phyloP scores from a whole-genome alignment of 2,888 invertebrate genomes.

The Phorcus lineatus region DNA sequence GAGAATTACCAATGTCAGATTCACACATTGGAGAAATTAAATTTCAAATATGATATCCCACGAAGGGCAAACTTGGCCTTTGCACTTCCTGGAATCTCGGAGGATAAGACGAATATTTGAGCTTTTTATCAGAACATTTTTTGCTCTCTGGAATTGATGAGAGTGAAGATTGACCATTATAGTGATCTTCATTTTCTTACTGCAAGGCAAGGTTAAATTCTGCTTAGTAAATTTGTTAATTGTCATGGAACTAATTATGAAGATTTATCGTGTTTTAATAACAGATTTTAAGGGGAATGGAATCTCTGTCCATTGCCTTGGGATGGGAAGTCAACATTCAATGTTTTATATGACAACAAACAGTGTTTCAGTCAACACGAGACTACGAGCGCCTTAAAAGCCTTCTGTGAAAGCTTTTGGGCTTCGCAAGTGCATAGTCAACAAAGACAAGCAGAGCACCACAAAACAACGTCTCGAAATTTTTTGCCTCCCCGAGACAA shows the following conservation, averaged over 20 bases:
- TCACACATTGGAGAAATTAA: slow-evolving; percentile 16
- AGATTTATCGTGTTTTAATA: slow-evolving; percentile 13
- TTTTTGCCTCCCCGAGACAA: background rate
- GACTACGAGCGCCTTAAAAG: background rate
- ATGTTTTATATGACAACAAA: slow-evolving; percentile 1
- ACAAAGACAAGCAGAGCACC: background rate
- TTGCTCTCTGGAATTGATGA: no score
- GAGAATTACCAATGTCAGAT: background rate
- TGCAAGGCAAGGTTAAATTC: no score
- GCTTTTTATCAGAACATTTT: no score
- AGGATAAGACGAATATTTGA: no score
- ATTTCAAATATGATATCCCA: slow-evolving; percentile 20
- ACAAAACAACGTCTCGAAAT: background rate
- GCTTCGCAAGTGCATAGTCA: background rate
- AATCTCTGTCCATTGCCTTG: background rate
- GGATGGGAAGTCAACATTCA: background rate
- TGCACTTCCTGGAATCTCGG: no score
- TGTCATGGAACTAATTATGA: background rate
- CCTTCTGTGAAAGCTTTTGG: background rate
- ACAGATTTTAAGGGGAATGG: background rate
- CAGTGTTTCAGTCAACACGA: background rate
- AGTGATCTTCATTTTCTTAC: no score
- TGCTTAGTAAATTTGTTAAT: background rate
- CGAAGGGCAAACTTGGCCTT: background rate
- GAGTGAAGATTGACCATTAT: no score